Percentiles rank a stretch among this genome's conserved stretches.
These are phyloP conservation scores for Chrysaora quinquecirrha DNA, from an alignment of 30 jellyfish, hydroid and myxozoan species.

Conservation along the genomic window DNA sequence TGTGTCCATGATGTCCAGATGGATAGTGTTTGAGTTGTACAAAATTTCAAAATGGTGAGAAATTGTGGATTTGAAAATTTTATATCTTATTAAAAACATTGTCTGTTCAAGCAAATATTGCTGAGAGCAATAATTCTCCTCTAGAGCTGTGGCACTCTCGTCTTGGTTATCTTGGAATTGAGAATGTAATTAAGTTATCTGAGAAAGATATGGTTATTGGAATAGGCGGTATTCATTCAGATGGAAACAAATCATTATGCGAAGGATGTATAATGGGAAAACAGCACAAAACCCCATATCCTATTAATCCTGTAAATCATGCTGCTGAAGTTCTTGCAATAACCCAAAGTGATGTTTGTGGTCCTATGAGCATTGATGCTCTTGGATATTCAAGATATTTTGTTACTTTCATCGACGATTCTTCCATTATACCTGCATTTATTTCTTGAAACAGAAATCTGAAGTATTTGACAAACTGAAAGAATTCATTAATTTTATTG, in stretches of 20 bases:
- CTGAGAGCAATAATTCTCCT: background rate
- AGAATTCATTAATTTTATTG: background rate
- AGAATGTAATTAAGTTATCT: conserved; percentile 14
- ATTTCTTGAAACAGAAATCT: background rate
- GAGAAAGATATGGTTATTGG: conserved; percentile 28
- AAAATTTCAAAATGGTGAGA: too few species aligned
- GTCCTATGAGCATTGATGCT: background rate
- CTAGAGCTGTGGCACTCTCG: background rate
- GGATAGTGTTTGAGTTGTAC: too few species aligned
- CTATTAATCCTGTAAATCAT: background rate
- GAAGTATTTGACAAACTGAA: background rate
- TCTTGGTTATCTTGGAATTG: background rate
- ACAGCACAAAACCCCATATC: conserved; percentile 20
- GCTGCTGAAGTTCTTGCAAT: conserved; percentile 8
- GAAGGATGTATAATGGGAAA: conserved; percentile 49
- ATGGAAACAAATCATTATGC: conserved; percentile 11
- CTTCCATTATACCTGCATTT: background rate
- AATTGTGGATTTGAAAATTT: too few species aligned
- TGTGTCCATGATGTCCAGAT: too few species aligned
- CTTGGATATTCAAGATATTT: background rate
- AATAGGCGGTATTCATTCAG: background rate
- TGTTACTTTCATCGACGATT: background rate
- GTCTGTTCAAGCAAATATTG: background rate
- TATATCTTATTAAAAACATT: too few species aligned
- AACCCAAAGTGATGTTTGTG: conserved; percentile 32